Evolutionary conservation across 2,113 vertebrate species (phyloP).

Genomic region (Ailurus styani): DNA sequence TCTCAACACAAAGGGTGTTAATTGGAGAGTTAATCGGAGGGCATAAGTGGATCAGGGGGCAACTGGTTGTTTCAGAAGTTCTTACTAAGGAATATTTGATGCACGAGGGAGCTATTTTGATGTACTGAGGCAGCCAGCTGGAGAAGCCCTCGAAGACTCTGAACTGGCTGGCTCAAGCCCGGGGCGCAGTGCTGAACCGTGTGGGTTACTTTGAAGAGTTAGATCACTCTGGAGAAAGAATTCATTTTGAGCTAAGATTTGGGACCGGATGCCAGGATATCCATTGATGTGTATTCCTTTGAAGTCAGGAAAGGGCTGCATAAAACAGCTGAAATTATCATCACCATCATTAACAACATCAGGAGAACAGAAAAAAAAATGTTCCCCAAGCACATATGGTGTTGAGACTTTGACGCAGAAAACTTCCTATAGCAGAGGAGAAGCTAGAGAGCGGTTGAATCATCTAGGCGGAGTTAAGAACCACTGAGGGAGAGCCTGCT

Average conservation of each 20-base stretch:
- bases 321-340: neutral
- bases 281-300: neutral
- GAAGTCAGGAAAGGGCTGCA: neutral
- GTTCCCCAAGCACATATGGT: neutral
- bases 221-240: neutral
- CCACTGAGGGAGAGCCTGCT: no score
- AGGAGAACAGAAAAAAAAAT: neutral
- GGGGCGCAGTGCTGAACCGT: no score
- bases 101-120: neutral
- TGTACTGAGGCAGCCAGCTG: neutral
- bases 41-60: accelerated
- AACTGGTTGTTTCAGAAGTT: neutral
- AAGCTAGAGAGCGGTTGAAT: neutral
- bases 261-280: neutral
- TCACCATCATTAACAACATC: neutral
- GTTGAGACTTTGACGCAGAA: neutral
- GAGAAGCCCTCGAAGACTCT: neutral
- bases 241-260: neutral
- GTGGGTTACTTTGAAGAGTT: neutral
- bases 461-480: neutral
- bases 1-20: neutral
- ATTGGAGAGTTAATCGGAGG: neutral
- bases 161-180: neutral
- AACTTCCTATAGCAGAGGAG: neutral
- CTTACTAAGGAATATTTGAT: neutral